These are phyloP conservation scores for Arothron firmamentum DNA, from an alignment of 2,113 vertebrate genomes.

Conservation along the genomic window DNA sequence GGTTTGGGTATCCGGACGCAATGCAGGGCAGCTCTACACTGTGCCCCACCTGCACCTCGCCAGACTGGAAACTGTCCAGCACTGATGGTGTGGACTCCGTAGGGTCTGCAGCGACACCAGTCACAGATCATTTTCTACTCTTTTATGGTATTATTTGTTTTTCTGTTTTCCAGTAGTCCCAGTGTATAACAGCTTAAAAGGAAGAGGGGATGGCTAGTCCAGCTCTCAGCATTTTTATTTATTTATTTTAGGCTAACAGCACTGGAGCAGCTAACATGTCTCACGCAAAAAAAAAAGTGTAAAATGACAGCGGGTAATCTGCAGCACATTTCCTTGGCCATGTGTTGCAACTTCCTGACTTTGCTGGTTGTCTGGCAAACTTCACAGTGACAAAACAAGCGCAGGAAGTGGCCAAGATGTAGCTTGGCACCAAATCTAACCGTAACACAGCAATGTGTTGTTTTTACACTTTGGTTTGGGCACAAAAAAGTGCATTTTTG, in stretches of 20 bases:
- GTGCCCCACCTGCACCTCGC: conserved; percentile 84
- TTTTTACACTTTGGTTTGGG: not conserved
- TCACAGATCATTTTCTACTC: not conserved
- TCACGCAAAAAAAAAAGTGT: not conserved
- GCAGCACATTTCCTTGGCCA: not conserved
- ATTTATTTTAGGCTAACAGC: not conserved
- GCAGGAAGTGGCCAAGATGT: not conserved
- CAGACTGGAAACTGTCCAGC: conserved; percentile 92
- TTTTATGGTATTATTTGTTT: not conserved
- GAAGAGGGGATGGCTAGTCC: not conserved
- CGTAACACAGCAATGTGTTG: not conserved
- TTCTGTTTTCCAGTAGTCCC: no score
- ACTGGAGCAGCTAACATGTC: not conserved
- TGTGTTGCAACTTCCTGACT: not conserved
- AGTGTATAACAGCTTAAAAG: no score
- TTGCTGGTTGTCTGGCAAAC: not conserved
- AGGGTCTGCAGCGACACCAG: conserved; percentile 76
- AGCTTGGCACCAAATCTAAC: not conserved
- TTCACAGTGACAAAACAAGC: not conserved
- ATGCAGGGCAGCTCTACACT: conserved; percentile 91
- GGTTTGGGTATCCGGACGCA: conserved; percentile 93
- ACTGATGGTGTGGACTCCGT: conserved; percentile 91
- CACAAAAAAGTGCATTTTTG: not conserved
- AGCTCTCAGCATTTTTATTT: not conserved
- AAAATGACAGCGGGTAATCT: not conserved